Conservation (phyloP, 2,113 vertebrate species). For the Mobula birostris region DNA sequence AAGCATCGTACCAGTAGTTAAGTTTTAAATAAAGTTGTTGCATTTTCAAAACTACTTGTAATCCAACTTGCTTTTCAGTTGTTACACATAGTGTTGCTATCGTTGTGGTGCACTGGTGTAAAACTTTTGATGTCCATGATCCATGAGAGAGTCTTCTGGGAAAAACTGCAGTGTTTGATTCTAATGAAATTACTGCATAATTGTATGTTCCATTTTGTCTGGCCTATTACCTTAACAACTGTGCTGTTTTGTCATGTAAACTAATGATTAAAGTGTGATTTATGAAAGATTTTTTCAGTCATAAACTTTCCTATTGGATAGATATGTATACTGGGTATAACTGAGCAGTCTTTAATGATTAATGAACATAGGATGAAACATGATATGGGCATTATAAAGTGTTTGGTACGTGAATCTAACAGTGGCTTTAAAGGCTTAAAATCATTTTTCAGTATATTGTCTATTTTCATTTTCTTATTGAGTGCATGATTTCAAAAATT, state of each 20-base stretch:
- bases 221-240: not conserved
- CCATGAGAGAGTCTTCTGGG: not conserved
- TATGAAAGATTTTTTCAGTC: not conserved
- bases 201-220: not conserved
- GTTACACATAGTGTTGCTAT: not conserved
- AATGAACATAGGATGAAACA: not conserved
- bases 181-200: not conserved
- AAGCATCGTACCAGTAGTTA: not conserved
- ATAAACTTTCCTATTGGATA: not conserved
- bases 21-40: not conserved
- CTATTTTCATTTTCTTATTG: not conserved
- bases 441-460: not conserved
- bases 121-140: not conserved
- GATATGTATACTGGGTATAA: not conserved
- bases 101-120: not conserved
- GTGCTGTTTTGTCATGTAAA: not conserved
- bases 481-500: not conserved
- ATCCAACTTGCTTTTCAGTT: not conserved
- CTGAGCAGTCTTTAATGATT: not conserved
- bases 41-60: not conserved
- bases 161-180: not conserved
- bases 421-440: not conserved
- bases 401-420: not conserved
- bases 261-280: not conserved
- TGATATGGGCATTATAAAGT: not conserved